These are phyloP conservation scores for Solenopsis fugax DNA, from an alignment of 1,140 invertebrate species.

Conservation along the genomic window DNA sequence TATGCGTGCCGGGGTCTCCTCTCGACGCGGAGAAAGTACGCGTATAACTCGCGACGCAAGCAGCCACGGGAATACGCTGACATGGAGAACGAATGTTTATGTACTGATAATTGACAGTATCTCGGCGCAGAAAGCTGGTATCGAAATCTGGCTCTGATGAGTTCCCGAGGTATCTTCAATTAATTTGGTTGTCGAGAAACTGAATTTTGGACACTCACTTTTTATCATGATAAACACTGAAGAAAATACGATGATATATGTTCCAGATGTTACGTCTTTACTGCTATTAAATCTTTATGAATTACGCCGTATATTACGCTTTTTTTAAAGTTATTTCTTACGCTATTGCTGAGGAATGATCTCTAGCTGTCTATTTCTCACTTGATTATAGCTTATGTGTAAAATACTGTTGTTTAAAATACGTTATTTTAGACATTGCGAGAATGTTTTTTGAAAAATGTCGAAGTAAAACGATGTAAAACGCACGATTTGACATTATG, in stretches of 20 bases:
- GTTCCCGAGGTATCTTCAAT: neutral
- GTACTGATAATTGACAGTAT: slow-evolving; percentile 79
- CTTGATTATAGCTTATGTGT: neutral
- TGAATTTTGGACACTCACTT: slow-evolving; percentile 2
- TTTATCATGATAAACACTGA: neutral
- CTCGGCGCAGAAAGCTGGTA: slow-evolving; percentile 58
- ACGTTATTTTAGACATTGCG: neutral
- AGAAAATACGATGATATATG: neutral
- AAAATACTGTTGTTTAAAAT: neutral
- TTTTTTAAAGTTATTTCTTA: slow-evolving; percentile 30
- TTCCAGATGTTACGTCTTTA: slow-evolving; percentile 1
- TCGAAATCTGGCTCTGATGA: slow-evolving; percentile 48
- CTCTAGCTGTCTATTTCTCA: neutral
- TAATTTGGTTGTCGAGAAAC: slow-evolving; percentile 20
- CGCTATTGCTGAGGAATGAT: slow-evolving; percentile 7
- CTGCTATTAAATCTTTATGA: slow-evolving; percentile 44
- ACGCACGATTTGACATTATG: neutral
- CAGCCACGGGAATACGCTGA: slow-evolving; percentile 60
- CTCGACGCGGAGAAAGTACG: slow-evolving; percentile 60
- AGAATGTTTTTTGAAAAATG: neutral
- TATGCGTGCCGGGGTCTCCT: slow-evolving; percentile 31
- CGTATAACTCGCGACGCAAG: slow-evolving; percentile 76
- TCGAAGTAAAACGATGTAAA: neutral
- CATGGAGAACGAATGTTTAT: slow-evolving; percentile 80
- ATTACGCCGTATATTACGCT: slow-evolving; percentile 30